These are phyloP conservation scores for Conomelus anceps DNA, from an alignment of 2,888 invertebrate species.

Conservation along the genomic window DNA sequence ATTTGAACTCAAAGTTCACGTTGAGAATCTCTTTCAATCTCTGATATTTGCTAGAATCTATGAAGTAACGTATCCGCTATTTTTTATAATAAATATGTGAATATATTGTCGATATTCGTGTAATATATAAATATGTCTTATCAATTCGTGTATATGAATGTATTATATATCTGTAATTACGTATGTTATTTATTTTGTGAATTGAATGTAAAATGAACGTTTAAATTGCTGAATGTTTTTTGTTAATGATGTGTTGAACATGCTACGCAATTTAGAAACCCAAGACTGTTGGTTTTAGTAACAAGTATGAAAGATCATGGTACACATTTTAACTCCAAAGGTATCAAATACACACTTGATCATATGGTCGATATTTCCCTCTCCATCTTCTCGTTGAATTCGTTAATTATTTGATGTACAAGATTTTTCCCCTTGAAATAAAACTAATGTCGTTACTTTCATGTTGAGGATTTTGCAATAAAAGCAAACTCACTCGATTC, in stretches of 20 bases:
- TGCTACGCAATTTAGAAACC: background rate
- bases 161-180: background rate
- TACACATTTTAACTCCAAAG: no score
- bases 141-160: background rate
- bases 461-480: no score
- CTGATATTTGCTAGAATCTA: background rate
- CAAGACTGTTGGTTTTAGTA: background rate
- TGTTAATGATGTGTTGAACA: background rate
- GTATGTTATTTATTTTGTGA: background rate
- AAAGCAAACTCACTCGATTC: no score
- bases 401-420: no score
- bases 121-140: background rate
- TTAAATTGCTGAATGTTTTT: background rate
- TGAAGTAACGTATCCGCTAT: background rate
- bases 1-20: background rate
- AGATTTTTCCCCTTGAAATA: no score
- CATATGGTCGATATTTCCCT: no score
- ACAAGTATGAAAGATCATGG: no score
- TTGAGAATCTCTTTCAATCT: background rate
- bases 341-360: no score
- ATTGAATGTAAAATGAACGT: background rate
- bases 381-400: no score
- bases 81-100: background rate
- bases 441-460: no score
- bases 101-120: background rate